Evolutionary conservation across 2,888 invertebrate genomes (phyloP).

Genomic region (Epicampocera succincta): DNA sequence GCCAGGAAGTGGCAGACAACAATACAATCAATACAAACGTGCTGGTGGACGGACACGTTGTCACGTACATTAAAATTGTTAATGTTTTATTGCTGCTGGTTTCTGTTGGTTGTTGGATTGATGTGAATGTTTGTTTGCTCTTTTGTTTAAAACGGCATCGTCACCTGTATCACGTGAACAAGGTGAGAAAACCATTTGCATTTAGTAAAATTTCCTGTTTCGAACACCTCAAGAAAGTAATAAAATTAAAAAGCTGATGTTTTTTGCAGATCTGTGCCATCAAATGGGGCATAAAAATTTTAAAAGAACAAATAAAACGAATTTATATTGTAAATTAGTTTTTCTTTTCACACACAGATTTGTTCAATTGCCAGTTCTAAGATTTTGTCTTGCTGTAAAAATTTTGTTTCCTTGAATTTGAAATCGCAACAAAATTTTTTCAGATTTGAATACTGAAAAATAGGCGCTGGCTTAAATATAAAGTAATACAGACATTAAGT

Average conservation of each 20-base stretch:
- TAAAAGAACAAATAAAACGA: too few relatives aligned
- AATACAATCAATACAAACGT: conserved; percentile 17
- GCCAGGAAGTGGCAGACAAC: background rate
- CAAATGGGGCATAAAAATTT: too few relatives aligned
- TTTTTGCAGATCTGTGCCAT: background rate
- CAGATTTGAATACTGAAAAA: too few relatives aligned
- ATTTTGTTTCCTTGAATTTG: too few relatives aligned
- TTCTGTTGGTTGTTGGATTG: background rate
- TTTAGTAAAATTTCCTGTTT: conserved; percentile 47
- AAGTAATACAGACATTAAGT: too few relatives aligned
- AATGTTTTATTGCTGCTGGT: conserved; percentile 18
- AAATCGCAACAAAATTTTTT: too few relatives aligned
- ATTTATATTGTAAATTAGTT: too few relatives aligned
- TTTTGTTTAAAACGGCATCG: conserved; percentile 1
- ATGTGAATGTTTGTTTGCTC: background rate
- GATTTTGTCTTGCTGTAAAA: too few relatives aligned
- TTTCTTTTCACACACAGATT: too few relatives aligned
- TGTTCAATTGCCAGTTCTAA: too few relatives aligned
- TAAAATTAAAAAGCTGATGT: background rate
- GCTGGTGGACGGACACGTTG: conserved; percentile 5
- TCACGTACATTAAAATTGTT: conserved; percentile 40
- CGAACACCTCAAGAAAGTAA: conserved; percentile 21
- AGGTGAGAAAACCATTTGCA: conserved; percentile 60
- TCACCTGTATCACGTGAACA: conserved; percentile 54
- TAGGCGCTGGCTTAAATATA: too few relatives aligned